Conservation (phyloP, 2,888 invertebrate genomes). For the Lasioglossum morio region DNA sequence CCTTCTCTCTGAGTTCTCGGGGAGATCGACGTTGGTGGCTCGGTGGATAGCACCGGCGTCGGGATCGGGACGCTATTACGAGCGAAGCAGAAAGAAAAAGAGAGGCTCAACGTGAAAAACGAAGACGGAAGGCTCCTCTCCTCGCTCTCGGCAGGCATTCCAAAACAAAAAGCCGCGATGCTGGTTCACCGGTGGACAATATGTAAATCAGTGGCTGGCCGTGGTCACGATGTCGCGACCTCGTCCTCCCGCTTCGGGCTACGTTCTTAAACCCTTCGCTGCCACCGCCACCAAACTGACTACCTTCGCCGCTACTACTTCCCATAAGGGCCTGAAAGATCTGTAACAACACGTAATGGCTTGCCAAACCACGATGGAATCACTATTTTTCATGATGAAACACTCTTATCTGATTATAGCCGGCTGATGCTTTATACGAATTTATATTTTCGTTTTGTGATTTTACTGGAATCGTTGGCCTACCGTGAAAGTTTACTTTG, state of each 20-base stretch:
- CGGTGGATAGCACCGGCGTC: slow-evolving; percentile 77
- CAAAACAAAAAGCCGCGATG: slow-evolving; percentile 83
- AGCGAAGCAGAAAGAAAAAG: slow-evolving; percentile 62
- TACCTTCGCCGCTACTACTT: slow-evolving; percentile 71
- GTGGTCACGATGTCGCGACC: slow-evolving; percentile 85
- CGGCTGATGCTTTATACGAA: background rate
- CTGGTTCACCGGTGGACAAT: slow-evolving; percentile 83
- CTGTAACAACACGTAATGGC: slow-evolving; percentile 78
- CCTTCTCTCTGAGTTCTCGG: slow-evolving; percentile 70
- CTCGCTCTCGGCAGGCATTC: slow-evolving; percentile 79
- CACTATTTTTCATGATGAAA: background rate
- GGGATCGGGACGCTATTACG: slow-evolving; percentile 82
- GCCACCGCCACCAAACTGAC: slow-evolving; percentile 71
- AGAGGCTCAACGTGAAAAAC: slow-evolving; percentile 54
- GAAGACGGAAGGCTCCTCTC: slow-evolving; percentile 64
- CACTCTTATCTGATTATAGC: background rate
- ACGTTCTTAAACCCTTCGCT: slow-evolving; percentile 75
- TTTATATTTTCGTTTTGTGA: background rate
- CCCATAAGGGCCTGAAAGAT: slow-evolving; percentile 78
- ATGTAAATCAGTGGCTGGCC: slow-evolving; percentile 84
- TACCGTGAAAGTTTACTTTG: background rate
- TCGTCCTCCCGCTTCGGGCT: slow-evolving; percentile 76
- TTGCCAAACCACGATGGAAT: slow-evolving; percentile 57
- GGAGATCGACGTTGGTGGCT: slow-evolving; percentile 84
- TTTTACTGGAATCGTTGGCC: background rate